Evolutionary conservation across 2,113 vertebrate species (phyloP).

Genomic region (Campylorhamphus procurvoides): DNA sequence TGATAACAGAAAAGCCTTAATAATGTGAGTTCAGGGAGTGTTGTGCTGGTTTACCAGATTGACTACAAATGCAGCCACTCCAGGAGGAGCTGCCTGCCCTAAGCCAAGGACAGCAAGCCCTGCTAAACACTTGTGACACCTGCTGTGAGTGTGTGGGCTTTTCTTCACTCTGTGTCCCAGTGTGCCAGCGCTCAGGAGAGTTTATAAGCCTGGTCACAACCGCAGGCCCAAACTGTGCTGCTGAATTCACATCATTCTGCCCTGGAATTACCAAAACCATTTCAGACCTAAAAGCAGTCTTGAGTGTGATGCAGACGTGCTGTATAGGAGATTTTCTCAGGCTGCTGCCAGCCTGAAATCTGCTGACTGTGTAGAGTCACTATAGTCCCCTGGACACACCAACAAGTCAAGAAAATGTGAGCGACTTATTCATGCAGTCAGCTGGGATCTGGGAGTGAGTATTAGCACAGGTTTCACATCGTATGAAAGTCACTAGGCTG

Average conservation of each 20-base stretch:
- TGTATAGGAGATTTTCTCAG: background rate
- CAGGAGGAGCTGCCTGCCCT: background rate
- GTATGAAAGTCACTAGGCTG: background rate
- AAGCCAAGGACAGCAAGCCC: background rate
- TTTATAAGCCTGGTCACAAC: background rate
- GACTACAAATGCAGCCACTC: background rate
- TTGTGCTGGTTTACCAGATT: background rate
- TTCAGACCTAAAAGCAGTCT: background rate
- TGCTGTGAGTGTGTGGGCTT: background rate
- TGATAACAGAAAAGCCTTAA: constrained; percentile 28
- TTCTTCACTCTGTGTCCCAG: background rate
- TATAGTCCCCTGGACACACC: background rate
- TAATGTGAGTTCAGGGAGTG: background rate
- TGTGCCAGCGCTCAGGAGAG: background rate
- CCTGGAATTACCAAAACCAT: background rate
- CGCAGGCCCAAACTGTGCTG: background rate
- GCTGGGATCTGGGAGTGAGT: background rate
- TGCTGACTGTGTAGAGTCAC: background rate
- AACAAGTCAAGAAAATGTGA: background rate
- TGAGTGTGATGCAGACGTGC: accelerated
- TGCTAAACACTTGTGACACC: background rate
- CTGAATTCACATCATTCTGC: background rate
- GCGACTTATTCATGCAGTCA: background rate
- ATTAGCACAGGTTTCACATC: background rate
- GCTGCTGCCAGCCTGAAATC: background rate